phyloP scores from a whole-genome alignment of 35 echinoderm and acorn worm species.

The Apostichopus californicus region DNA sequence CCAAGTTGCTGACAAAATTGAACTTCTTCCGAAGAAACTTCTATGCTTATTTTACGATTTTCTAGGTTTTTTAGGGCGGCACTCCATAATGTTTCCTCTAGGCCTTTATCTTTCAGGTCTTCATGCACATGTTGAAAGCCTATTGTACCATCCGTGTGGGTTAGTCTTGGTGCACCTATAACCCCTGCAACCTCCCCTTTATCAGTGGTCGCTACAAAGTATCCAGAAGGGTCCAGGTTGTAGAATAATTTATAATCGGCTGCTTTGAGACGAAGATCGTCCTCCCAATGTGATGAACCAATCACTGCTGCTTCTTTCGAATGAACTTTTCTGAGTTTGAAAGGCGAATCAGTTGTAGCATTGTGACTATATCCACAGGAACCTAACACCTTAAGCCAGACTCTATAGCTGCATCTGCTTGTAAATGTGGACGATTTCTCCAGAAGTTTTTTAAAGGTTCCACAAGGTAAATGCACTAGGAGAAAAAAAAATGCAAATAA shows the following conservation, averaged over 20 bases:
- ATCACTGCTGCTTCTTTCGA: slow-evolving; percentile 67
- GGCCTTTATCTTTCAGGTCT: slow-evolving; percentile 59
- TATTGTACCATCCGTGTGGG: slow-evolving; percentile 61
- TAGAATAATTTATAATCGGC: slow-evolving; percentile 75
- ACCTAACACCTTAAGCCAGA: not conserved
- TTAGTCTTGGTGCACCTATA: slow-evolving; percentile 67
- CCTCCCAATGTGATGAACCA: slow-evolving; percentile 63
- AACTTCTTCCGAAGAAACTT: slow-evolving; percentile 62
- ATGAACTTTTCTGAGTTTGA: slow-evolving; percentile 57
- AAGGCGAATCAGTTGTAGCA: not conserved
- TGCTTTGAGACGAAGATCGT: slow-evolving; percentile 69
- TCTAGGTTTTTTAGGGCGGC: slow-evolving; percentile 71
- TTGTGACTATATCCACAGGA: not conserved
- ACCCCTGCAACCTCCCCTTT: slow-evolving; percentile 75
- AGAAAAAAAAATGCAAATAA: too few species aligned
- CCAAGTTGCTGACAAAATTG: slow-evolving; percentile 65
- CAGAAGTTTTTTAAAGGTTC: not conserved
- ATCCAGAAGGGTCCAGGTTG: slow-evolving; percentile 74
- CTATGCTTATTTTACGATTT: slow-evolving; percentile 75
- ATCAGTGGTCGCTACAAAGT: slow-evolving; percentile 63
- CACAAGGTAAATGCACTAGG: not conserved
- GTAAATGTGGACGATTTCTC: not conserved
- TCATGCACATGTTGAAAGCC: slow-evolving; percentile 80
- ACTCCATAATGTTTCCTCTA: slow-evolving; percentile 70
- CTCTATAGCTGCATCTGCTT: not conserved